Evolutionary conservation across 2,113 vertebrate species (phyloP).

Genomic region (Eulemur macaco): DNA sequence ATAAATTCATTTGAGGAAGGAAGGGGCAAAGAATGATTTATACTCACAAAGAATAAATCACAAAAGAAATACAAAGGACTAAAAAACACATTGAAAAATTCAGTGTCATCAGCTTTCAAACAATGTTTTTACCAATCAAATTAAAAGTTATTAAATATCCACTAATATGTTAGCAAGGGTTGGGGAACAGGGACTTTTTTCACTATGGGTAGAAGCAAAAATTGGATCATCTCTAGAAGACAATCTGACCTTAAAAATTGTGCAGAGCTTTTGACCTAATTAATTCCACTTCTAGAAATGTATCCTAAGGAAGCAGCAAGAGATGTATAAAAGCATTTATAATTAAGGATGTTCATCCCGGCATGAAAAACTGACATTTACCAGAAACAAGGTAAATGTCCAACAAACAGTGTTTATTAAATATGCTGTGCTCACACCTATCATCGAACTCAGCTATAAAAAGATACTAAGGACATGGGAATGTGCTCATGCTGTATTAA

Average conservation of each 20-base stretch:
- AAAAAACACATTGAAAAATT: background rate
- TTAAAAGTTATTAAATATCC: slow-evolving; percentile 10
- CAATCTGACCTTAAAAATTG: slow-evolving; percentile 51
- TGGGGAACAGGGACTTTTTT: background rate
- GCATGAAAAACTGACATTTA: background rate
- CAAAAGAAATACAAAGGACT: background rate
- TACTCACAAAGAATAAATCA: background rate
- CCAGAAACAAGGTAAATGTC: background rate
- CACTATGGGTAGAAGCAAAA: slow-evolving; percentile 23
- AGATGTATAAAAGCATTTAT: background rate
- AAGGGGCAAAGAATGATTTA: background rate
- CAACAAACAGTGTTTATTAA: background rate
- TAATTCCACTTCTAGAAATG: slow-evolving; percentile 52
- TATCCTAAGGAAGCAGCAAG: background rate
- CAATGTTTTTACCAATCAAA: background rate
- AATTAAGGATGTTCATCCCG: background rate
- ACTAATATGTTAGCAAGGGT: background rate
- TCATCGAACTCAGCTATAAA: background rate
- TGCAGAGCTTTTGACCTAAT: slow-evolving; percentile 61
- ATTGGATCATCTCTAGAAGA: slow-evolving; percentile 28
- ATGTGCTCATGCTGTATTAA: background rate
- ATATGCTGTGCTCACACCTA: background rate
- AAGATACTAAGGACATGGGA: background rate
- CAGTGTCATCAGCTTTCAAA: background rate
- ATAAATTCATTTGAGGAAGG: background rate